Evolutionary conservation across 2,888 invertebrate species (phyloP).

Genomic region (Furcula furcula): DNA sequence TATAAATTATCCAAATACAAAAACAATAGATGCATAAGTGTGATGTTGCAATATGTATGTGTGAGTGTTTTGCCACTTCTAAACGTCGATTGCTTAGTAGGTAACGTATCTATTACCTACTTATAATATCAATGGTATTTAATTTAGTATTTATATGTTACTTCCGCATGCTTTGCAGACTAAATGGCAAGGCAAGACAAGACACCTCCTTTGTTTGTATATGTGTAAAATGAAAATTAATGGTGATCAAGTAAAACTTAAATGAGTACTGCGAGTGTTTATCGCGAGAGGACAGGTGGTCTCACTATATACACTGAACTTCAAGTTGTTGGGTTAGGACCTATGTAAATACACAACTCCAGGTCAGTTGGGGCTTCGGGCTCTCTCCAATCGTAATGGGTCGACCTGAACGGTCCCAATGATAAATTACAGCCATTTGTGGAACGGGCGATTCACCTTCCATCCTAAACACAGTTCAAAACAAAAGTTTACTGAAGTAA

Average conservation of each 20-base stretch:
- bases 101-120: too few relatives aligned
- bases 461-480: background rate
- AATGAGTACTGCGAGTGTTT: slow-evolving; percentile 31
- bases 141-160: too few relatives aligned
- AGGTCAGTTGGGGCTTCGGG: slow-evolving; percentile 29
- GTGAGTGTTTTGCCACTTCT: too few relatives aligned
- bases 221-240: too few relatives aligned
- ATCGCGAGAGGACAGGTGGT: slow-evolving; percentile 45
- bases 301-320: slow-evolving; percentile 48
- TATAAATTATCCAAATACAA: too few relatives aligned
- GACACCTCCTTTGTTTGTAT: too few relatives aligned
- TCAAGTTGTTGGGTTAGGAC: slow-evolving; percentile 41
- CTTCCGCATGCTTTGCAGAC: too few relatives aligned
- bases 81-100: too few relatives aligned
- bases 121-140: too few relatives aligned
- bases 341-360: slow-evolving; percentile 48
- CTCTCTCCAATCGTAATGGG: slow-evolving; percentile 24
- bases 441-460: slow-evolving; percentile 6
- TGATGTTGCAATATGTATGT: too few relatives aligned
- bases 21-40: too few relatives aligned
- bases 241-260: slow-evolving; percentile 26
- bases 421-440: slow-evolving; percentile 27
- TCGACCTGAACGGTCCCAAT: slow-evolving; percentile 17
- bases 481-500: background rate
- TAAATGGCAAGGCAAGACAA: too few relatives aligned